Conservation (phyloP, 2,113 vertebrate genomes). For the Vireo altiloquus region DNA sequence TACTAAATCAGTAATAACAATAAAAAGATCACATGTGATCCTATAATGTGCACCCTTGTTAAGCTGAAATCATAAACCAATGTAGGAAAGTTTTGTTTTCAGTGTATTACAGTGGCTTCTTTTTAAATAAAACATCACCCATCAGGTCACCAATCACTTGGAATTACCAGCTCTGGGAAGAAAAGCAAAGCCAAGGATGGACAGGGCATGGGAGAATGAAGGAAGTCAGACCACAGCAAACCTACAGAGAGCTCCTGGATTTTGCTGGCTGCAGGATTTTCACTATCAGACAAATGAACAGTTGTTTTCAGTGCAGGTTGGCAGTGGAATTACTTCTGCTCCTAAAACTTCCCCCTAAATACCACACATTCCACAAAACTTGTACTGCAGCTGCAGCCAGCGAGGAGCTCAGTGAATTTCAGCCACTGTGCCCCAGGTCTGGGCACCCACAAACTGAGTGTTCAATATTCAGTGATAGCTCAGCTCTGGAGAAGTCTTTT, state of each 20-base stretch:
- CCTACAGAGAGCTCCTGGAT: not conserved
- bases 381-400: not conserved
- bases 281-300: conserved; percentile 19
- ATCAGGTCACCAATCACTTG: not conserved
- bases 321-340: conserved; percentile 13
- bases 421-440: not conserved
- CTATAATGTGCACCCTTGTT: not conserved
- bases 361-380: conserved; percentile 10
- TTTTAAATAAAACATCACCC: not conserved
- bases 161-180: not conserved
- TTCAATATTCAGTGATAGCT: not conserved
- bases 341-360: not conserved
- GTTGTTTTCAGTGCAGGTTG: not conserved
- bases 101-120: not conserved
- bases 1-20: not conserved
- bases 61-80: not conserved
- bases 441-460: not conserved
- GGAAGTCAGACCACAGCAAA: conserved; percentile 8
- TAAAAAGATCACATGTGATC: not conserved
- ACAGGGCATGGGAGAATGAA: not conserved
- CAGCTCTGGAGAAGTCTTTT: not conserved
- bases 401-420: conserved; percentile 10
- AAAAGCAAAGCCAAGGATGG: not conserved
- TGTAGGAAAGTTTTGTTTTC: not conserved
- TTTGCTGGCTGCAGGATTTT: not conserved